Percentiles rank a stretch among this genome's conserved stretches.
phyloP scores from a whole-genome alignment of 2,113 vertebrate species.

The Hippoglossus stenolepis region DNA sequence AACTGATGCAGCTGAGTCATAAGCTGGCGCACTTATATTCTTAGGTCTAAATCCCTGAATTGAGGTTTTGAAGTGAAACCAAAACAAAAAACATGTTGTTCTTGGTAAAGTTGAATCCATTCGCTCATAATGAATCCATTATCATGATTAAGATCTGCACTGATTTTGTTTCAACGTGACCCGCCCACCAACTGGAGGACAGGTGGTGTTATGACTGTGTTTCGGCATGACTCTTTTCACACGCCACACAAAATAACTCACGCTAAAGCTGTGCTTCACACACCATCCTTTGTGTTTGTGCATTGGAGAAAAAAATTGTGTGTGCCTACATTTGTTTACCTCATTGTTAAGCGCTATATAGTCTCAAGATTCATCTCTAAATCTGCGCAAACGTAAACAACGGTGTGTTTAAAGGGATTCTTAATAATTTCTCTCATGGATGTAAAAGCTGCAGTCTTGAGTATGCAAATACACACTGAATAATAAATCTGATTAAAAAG shows the following conservation, averaged over 20 bases:
- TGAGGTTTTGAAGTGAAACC: too few relatives aligned
- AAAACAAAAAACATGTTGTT: too few relatives aligned
- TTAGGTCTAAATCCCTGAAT: too few relatives aligned
- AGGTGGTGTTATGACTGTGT: constrained; percentile 23
- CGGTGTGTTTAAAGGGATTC: constrained; percentile 32
- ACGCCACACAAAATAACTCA: neutral
- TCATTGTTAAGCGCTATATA: neutral
- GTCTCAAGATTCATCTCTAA: neutral
- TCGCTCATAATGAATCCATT: neutral
- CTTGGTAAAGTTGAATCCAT: neutral
- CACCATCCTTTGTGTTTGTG: constrained; percentile 17
- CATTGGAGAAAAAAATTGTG: constrained; percentile 14
- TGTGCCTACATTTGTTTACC: constrained; percentile 10
- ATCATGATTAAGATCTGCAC: neutral
- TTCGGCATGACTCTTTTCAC: constrained; percentile 23
- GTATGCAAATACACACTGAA: constrained; percentile 33
- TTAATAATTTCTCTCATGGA: constrained; percentile 20
- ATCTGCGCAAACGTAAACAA: constrained; percentile 14
- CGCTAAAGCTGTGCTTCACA: constrained; percentile 1
- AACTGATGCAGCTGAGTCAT: too few relatives aligned
- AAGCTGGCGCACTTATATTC: too few relatives aligned
- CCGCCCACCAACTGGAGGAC: constrained; percentile 29
- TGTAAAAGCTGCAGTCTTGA: constrained; percentile 12
- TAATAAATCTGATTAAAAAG: constrained; percentile 22
- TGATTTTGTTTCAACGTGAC: constrained; percentile 9